Conservation (phyloP, 2,888 invertebrate genomes). For the Limulus polyphemus region DNA sequence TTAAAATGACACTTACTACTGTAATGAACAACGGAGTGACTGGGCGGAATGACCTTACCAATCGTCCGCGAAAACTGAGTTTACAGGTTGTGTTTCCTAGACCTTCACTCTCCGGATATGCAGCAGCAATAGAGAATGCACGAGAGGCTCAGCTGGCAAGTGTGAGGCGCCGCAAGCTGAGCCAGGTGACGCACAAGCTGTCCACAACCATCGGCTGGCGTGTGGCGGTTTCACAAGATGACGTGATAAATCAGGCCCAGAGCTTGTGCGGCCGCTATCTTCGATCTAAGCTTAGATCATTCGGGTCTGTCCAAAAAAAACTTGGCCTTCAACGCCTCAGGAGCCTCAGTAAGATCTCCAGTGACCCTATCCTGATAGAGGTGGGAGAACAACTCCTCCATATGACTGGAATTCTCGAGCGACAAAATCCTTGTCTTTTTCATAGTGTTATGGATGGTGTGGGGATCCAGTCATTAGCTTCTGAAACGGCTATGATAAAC, state of each 20-base stretch:
- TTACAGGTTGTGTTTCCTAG: constrained; percentile 17
- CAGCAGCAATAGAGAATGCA: constrained; percentile 12
- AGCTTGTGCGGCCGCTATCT: constrained; percentile 66
- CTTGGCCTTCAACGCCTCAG: constrained; percentile 53
- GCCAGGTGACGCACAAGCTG: constrained; percentile 33
- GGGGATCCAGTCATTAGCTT: constrained; percentile 18
- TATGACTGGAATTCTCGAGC: constrained; percentile 58
- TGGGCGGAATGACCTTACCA: no score
- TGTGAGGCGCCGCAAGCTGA: constrained; percentile 10
- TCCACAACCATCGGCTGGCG: constrained; percentile 41
- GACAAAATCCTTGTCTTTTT: constrained; percentile 57
- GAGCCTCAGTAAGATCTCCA: constrained; percentile 40
- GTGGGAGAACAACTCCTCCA: constrained; percentile 52
- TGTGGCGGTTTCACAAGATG: constrained; percentile 28
- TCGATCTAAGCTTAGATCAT: constrained; percentile 48
- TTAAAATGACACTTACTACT: no score
- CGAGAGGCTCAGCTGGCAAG: constrained; percentile 11
- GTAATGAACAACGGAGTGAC: no score
- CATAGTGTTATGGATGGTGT: constrained; percentile 21
- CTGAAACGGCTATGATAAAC: constrained; percentile 43
- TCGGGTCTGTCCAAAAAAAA: constrained; percentile 59
- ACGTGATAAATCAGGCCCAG: constrained; percentile 51
- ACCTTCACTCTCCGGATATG: constrained; percentile 19
- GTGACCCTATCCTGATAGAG: constrained; percentile 19
- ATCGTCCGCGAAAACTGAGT: constrained; percentile 18